Base-by-base conservation (phyloP, 1,140 invertebrate species). In the Diabrotica virgifera region DNA sequence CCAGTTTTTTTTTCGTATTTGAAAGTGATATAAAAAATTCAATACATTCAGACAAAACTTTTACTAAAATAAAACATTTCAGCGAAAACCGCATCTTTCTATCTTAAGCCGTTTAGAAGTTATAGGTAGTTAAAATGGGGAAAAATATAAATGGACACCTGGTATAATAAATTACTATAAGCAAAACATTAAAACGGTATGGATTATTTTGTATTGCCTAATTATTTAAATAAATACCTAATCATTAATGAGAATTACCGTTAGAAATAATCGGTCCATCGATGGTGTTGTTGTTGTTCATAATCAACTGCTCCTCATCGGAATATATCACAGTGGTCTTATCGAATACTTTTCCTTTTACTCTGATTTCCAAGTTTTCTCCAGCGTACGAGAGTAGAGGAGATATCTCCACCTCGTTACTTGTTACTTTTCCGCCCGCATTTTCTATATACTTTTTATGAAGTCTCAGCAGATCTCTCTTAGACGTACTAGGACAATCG, bases 311-410 rank as follows among this genome's bases (percentile, higher is more conserved):
- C 64, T 72, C 70, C 24, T 72, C 67, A 36, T 72, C 68, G 13
- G 70, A 68, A n/a, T 68, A 52, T 38, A 72, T 55, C 52, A 67
- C 64, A 53, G 63, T 74, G 53, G 63, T 60, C 36, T 52, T 52
- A 36, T 71, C 59, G 51, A 72, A 73, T 24, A 60, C 63, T 63
- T 71, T 71, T 14, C 70, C 71, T 62, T 69, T 72, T 5, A 74
- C 73, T 63, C 66, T 67, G 7, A 59, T n/a, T 57, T 71, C 67
- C 50, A 96, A 82, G 74, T 90, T 89, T 81, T 97, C 96, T 5
- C 96, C 96, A 55, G 87, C 87, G 74, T 97, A 98, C 0, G 94
- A 95, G 0, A 97, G 79, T 0, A 97, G 79, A 9, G 96, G 95
- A 36, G 95, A 97, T 66, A 98, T 91, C 83, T 99, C 96, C 73